Conservation (phyloP, 2,113 vertebrate species). For the Gambusia holbrooki region DNA sequence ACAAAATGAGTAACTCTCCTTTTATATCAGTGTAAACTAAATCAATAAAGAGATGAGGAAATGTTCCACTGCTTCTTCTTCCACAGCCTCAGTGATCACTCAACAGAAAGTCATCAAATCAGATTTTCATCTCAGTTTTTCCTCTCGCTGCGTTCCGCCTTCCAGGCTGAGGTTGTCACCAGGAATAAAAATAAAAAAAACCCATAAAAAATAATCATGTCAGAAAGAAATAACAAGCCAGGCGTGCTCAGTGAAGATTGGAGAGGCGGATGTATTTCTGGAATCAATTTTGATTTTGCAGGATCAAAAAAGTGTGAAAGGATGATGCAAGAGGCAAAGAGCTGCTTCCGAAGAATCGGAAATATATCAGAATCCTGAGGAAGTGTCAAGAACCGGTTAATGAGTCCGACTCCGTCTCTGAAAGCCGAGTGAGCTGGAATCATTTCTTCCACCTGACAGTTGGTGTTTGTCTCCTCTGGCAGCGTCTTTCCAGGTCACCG, state of each 20-base stretch:
- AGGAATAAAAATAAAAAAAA: constrained; percentile 11
- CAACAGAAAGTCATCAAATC: constrained; percentile 14
- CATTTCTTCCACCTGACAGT: constrained; percentile 26
- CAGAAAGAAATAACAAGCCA: constrained; percentile 48
- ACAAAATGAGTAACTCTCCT: no score
- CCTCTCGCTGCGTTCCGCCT: constrained; percentile 27
- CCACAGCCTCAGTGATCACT: constrained; percentile 9
- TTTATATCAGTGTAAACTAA: not conserved
- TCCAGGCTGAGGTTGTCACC: constrained; percentile 33
- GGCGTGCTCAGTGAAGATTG: constrained; percentile 48
- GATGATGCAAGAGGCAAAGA: constrained; percentile 40
- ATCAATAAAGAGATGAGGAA: not conserved
- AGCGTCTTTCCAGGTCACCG: constrained; percentile 13
- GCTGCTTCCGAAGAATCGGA: constrained; percentile 10
- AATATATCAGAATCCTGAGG: constrained; percentile 6
- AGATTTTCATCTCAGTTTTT: constrained; percentile 31
- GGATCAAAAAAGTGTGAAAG: constrained; percentile 51
- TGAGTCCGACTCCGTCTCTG: constrained; percentile 26
- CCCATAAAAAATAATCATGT: constrained; percentile 19
- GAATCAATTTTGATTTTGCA: constrained; percentile 46
- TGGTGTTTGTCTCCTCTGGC: constrained; percentile 1
- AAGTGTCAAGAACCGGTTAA: constrained; percentile 36
- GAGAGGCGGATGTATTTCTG: constrained; percentile 47
- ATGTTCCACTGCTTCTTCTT: not conserved
- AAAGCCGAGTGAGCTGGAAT: constrained; percentile 16